Conservation (phyloP, 2,797 vertebrate genomes). For the Xiphophorus birchmanni region DNA sequence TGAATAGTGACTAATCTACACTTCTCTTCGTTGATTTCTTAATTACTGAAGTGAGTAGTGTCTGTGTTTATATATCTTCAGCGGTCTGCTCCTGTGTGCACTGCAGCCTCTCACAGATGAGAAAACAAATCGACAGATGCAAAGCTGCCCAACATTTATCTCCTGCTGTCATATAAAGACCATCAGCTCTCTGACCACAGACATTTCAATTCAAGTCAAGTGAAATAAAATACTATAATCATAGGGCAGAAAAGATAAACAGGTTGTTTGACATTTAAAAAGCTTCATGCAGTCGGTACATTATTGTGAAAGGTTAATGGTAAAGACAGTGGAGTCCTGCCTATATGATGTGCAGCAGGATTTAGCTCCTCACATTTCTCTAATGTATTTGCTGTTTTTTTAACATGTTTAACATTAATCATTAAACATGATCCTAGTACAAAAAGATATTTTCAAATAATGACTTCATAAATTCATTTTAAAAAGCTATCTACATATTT, state of each 20-base stretch:
- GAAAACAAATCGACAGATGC: neutral
- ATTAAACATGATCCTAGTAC: neutral
- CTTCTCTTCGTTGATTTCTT: neutral
- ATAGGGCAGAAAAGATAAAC: neutral
- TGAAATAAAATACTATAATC: neutral
- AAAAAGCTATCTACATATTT: neutral
- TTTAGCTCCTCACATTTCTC: neutral
- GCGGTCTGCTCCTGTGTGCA: neutral
- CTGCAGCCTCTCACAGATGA: neutral
- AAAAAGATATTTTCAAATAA: neutral
- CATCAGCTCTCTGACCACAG: neutral
- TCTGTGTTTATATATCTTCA: neutral
- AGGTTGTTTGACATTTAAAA: slow-evolving; percentile 9
- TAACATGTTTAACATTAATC: neutral
- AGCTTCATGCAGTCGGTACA: neutral
- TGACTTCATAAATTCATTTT: neutral
- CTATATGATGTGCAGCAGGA: neutral
- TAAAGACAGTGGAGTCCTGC: neutral
- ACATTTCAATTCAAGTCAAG: slow-evolving; percentile 3
- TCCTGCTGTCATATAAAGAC: neutral
- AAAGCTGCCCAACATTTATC: neutral
- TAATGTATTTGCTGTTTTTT: neutral
- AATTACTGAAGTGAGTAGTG: slow-evolving; percentile 1
- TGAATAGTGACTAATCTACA: neutral
- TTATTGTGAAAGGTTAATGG: neutral